phyloP scores from a whole-genome alignment of 1,140 invertebrate species.

The Galendromus occidentalis region DNA sequence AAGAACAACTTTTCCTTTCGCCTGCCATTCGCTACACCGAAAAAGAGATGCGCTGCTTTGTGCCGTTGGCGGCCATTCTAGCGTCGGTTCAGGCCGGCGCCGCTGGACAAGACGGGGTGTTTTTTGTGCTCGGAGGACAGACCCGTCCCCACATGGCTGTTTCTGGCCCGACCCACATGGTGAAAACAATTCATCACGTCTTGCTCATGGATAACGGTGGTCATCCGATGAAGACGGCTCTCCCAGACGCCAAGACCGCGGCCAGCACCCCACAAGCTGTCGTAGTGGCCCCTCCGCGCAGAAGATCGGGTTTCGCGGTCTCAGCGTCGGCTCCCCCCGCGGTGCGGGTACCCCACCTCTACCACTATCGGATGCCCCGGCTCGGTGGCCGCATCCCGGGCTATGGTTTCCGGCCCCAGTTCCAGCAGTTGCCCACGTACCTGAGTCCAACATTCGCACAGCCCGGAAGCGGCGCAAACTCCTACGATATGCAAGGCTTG shows the following conservation, averaged over 20 bases:
- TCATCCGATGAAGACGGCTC: background rate
- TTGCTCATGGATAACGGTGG: background rate
- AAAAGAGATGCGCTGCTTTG: too few relatives aligned
- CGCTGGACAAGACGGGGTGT: too few relatives aligned
- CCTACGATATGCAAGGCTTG: background rate
- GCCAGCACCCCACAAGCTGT: background rate
- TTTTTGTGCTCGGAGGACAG: background rate
- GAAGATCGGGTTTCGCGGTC: background rate
- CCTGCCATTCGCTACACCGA: too few relatives aligned
- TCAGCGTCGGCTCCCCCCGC: background rate
- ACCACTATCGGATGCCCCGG: background rate
- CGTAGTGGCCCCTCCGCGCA: background rate
- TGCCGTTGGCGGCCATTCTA: too few relatives aligned
- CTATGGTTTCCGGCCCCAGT: background rate
- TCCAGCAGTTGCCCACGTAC: background rate
- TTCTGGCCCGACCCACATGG: constrained; percentile 1
- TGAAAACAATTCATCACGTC: background rate
- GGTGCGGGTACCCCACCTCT: background rate
- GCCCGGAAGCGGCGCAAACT: background rate
- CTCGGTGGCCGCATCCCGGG: background rate
- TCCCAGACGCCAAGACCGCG: background rate
- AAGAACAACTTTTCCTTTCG: too few relatives aligned
- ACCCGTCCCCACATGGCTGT: background rate
- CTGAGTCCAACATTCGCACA: background rate
- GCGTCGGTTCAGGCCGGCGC: too few relatives aligned